These are phyloP conservation scores for Portunus trituberculatus DNA, from an alignment of 1,140 invertebrate genomes.

Conservation along the genomic window DNA sequence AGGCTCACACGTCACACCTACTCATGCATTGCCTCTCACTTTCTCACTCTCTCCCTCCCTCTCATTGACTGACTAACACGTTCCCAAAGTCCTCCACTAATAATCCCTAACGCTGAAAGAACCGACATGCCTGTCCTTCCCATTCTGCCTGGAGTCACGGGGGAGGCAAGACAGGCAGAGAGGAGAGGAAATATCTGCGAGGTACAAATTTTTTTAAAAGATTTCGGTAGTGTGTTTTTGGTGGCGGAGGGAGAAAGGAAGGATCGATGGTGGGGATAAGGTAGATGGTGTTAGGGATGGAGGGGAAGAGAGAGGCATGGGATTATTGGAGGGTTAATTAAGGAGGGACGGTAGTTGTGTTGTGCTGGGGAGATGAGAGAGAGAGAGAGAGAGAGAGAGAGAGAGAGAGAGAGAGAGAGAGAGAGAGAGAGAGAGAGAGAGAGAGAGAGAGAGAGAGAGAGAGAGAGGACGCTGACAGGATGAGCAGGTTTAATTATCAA, in stretches of 20 bases:
- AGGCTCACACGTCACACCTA: not conserved
- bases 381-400: not conserved
- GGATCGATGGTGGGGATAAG: not conserved
- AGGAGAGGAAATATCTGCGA: not conserved
- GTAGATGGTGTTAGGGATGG: not conserved
- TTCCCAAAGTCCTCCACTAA: not conserved
- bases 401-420: not conserved
- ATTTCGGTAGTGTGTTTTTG: not conserved
- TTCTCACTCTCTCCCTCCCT: too few relatives aligned
- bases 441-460: too few relatives aligned
- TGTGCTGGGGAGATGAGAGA: not conserved
- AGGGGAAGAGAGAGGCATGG: too few relatives aligned
- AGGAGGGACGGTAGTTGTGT: too few relatives aligned
- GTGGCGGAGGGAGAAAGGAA: not conserved
- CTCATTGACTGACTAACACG: too few relatives aligned
- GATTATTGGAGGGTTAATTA: too few relatives aligned
- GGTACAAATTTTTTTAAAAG: not conserved
- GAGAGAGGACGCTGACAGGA: too few relatives aligned
- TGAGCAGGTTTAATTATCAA: too few relatives aligned
- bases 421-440: too few relatives aligned
- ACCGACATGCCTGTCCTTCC: not conserved
- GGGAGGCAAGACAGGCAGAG: not conserved
- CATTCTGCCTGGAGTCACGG: not conserved
- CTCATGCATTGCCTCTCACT: too few relatives aligned
- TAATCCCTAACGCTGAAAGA: not conserved